Base-by-base conservation (phyloP, 2,113 vertebrate genomes). In the Alexandromys fortis region DNA sequence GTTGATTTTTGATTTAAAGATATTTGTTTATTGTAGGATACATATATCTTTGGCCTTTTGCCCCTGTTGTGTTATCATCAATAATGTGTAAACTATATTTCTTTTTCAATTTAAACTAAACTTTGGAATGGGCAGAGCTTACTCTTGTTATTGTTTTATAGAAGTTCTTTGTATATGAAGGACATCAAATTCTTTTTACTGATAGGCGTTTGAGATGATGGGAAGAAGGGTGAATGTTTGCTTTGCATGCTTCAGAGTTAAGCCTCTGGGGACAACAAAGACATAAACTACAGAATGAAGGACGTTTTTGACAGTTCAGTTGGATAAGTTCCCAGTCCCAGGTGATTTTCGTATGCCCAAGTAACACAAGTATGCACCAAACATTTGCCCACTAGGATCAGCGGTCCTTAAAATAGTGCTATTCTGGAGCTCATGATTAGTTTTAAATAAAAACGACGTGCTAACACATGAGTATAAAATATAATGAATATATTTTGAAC, bases 1-100 rank as follows among this genome's bases (percentile, higher is more conserved):
- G 78, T 55, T 81, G 33, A 35, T 55, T 95, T 95, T 92, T 86
- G 65, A 76, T 77, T 94, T 96, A 67, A 67, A 93, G 78, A 47
- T 30, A 89, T 77, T 49, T 82, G n/a, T 70, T 93, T 38, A 49
- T 63, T 38, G 49, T 77, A 61, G 47, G 47, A 26, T 87, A 75
- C 78, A 83, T 90, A n/a, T 86, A 58, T 90, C 33, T n/a, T 94
- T 89, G 26, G 24, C 67, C 79, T 58, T 58, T 58, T 21, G 55
- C 75, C 45, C 63, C 30, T 47, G 1, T 75, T 72, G 42, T 42
- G 28, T 16, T 38, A 4, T 85, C 55, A 45, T 86, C 17, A 70
- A 26, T 0, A 26, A 35, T 38, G 11, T 35, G n/a, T 76, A 52
- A 92, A 91, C 35, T 67, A 10, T 35, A 72, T 28, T 28, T 83